Percentiles rank a stretch among this genome's conserved stretches.
These are phyloP conservation scores for Takifugu flavidus DNA, from an alignment of 2,113 vertebrate genomes.

Conservation along the genomic window DNA sequence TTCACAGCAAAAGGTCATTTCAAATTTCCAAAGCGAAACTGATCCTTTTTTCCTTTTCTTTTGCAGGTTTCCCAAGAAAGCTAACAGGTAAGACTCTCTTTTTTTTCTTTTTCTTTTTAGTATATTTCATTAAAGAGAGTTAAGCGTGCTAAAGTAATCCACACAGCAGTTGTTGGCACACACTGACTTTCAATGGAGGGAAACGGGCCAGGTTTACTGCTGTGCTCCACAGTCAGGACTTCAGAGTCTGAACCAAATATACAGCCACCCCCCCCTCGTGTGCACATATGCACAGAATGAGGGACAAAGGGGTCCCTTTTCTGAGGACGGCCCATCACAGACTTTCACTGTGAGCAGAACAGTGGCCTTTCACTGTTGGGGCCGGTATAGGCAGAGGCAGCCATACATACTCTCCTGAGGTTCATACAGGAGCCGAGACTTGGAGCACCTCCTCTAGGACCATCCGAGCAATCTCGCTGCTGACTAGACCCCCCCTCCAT, in stretches of 20 bases:
- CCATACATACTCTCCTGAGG: conserved; percentile 59
- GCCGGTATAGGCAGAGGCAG: conserved; percentile 57
- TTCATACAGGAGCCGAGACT: conserved; percentile 56
- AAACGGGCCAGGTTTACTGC: conserved; percentile 37
- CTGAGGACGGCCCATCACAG: conserved; percentile 67
- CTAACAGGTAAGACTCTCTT: conserved; percentile 82
- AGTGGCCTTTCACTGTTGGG: conserved; percentile 69
- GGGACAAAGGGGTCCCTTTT: conserved; percentile 73
- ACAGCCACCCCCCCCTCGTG: conserved; percentile 17
- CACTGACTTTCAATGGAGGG: conserved; percentile 7
- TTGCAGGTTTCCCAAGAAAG: conserved; percentile 98
- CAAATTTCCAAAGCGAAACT: background rate
- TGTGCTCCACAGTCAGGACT: conserved; percentile 53
- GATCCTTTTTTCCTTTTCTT: conserved; percentile 29
- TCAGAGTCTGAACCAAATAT: conserved; percentile 60
- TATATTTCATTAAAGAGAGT: background rate
- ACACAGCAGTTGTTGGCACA: background rate
- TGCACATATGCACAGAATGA: conserved; percentile 37
- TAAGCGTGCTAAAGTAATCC: conserved; percentile 1
- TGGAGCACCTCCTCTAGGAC: conserved; percentile 54
- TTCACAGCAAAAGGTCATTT: background rate
- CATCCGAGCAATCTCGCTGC: conserved; percentile 37
- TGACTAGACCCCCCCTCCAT: no score
- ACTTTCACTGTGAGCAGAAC: conserved; percentile 73
- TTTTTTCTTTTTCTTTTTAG: background rate